Percentiles rank a stretch among this genome's conserved stretches.
Conservation (phyloP, 2,113 vertebrate genomes). For the Clarias macrocephalus region DNA sequence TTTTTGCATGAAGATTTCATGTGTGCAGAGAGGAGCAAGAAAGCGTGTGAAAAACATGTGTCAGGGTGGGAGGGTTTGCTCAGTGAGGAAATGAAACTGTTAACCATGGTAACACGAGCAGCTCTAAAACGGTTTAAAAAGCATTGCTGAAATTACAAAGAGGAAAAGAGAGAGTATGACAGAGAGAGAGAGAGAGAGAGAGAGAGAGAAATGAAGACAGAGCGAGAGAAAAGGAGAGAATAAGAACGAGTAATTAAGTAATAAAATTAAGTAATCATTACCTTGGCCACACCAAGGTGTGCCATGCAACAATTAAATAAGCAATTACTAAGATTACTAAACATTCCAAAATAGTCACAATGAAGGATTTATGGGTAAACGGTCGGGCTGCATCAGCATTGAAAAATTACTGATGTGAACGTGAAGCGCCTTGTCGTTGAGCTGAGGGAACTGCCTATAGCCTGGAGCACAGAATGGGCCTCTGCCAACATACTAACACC, state of each 20-base stretch:
- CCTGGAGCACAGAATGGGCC: constrained; percentile 19
- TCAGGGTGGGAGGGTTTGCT: constrained; percentile 10
- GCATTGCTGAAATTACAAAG: background rate
- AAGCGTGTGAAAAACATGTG: constrained; percentile 1
- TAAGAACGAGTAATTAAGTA: background rate
- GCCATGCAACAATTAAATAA: background rate
- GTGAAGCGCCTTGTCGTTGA: background rate
- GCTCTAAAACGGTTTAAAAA: background rate
- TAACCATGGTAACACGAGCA: constrained; percentile 35
- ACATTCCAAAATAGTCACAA: background rate
- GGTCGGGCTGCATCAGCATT: background rate
- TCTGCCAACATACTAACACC: constrained; percentile 19
- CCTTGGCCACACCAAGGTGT: background rate
- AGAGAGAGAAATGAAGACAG: background rate
- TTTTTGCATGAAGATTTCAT: background rate
- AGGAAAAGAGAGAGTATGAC: background rate
- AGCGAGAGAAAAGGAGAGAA: background rate
- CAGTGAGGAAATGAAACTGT: constrained; percentile 8
- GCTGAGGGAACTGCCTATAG: constrained; percentile 1
- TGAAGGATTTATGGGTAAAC: background rate
- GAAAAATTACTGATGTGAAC: background rate
- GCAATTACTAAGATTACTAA: background rate
- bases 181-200: background rate
- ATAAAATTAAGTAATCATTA: background rate
- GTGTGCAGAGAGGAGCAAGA: background rate